Evolutionary conservation across 1,140 invertebrate species (phyloP), one percentile per base, ranked within the genome.

Genomic region (Bradynema listronoti): DNA sequence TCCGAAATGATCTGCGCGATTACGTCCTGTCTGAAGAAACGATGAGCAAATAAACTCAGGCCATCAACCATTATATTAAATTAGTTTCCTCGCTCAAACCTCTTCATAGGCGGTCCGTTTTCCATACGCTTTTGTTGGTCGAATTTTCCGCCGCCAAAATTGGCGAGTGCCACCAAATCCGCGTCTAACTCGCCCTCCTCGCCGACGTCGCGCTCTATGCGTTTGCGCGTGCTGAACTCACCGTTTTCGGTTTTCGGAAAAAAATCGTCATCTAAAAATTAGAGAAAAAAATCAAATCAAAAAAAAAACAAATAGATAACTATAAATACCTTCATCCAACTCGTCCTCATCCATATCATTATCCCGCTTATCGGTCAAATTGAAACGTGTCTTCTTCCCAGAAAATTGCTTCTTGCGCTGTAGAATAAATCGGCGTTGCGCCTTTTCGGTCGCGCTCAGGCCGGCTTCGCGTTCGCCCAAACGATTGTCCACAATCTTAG

Each of bases 131-230:
- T 32, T 32, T 25, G 47, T 30, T 50, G 27, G 4, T 32, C 47
- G 34, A 50, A 50, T n/a, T 25, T 30, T 5, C 47, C 47, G n/a
- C 47, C 47, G 16, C 47, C 47, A 24, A 50, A 50, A 29, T 50
- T 50, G 47, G 47, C 47, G 27, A 50, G 29, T 9, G 47, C 47
- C 34, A 50, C 47, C 19, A 50, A 27, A 50, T 50, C 47, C 27
- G 47, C 27, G 16, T 32, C 47, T 19, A 50, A 32, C n/a, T 50
- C 47, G 4, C 47, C 47, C 16, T 25, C 16, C 5, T 50, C 47
- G 34, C 34, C 47, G 16, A 19, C 16, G 29, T 4, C 3, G 16
- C 47, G 34, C 16, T n/a, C 16, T 50, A 2, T 19, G n/a, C n/a
- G n/a, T n/a, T n/a, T n/a, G n/a, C n/a, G n/a, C n/a, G n/a, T n/a